Evolutionary conservation across 2,113 vertebrate genomes (phyloP).

Genomic region (Eurystomus gularis): DNA sequence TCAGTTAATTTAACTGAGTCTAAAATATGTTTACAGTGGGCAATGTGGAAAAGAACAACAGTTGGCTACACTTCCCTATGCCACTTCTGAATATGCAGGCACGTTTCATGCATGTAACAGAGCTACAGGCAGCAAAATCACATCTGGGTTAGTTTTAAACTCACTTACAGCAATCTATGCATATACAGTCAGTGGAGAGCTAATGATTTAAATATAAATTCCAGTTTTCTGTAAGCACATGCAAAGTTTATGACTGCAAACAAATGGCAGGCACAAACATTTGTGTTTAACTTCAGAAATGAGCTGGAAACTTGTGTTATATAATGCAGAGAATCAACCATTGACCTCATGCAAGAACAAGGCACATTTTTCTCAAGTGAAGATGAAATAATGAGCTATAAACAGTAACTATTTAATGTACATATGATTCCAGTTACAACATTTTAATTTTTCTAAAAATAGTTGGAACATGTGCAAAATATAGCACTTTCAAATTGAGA

Average conservation of each 20-base stretch:
- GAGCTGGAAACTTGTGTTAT: not conserved
- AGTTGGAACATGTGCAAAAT: not conserved
- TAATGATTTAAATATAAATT: not conserved
- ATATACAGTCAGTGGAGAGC: not conserved
- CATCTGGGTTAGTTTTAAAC: not conserved
- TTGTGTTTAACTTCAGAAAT: not conserved
- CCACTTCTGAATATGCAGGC: not conserved
- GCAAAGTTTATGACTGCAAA: not conserved
- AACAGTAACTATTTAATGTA: not conserved
- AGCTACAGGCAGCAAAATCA: not conserved
- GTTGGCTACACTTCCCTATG: not conserved
- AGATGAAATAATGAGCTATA: not conserved
- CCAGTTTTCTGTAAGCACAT: not conserved
- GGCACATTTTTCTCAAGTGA: not conserved
- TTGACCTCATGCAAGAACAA: not conserved
- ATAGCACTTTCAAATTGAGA: not conserved
- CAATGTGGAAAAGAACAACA: not conserved
- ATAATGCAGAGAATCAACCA: not conserved
- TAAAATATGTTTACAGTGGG: not conserved
- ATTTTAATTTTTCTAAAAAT: not conserved
- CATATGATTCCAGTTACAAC: not conserved
- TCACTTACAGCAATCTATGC: not conserved
- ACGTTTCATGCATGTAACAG: accelerated
- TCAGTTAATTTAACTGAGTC: not conserved
- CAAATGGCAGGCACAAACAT: not conserved